Evolutionary conservation across 2,888 invertebrate genomes (phyloP), one percentile per base, ranked within the genome.

Genomic region (Ormyrus rosae): DNA sequence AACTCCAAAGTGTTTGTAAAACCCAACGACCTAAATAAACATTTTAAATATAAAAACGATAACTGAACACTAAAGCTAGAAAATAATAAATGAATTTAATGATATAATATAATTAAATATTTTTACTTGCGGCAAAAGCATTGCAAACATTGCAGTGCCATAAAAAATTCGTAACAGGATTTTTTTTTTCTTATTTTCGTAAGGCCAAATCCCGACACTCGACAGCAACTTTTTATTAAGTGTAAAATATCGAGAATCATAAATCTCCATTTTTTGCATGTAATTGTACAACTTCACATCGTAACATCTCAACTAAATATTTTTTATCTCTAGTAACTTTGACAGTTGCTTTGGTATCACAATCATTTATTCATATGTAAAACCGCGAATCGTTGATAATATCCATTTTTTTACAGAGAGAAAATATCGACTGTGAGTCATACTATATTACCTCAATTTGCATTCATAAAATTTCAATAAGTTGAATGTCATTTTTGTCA

Each of bases 191-290:
- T 64, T 64, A 7, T 64, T 11, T 48, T 48, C n/a, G n/a, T 64
- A 64, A 64, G 64, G 64, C 64, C 64, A 64, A 64, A 64, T 48
- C 1, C 64, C 64, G 13, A 64, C 8, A 6, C 11, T 8, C 9
- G 64, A 64, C 13, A 64, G n/a, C 4, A 64, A n/a, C 50, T 64
- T 64, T 50, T 64, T 64, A 50, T 64, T 64, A 6, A 64, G 2
- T 48, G n/a, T 50, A 64, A 50, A 64, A 13, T 50, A 64, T 13
- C 60, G 60, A 19, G 13, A n/a, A n/a, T 64, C 50, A 13, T 64
- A 64, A 64, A 64, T 64, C 8, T 64, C 64, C 64, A 64, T 69
- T 13, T 48, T 69, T 48, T 58, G 9, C 13, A 5, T 5, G 1
- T 13, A 58, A 56, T 34, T 34, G 10, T n/a, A 46, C n/a, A 69